phyloP scores from a whole-genome alignment of 2,797 vertebrate genomes.

The Macropus fuliginosus region DNA sequence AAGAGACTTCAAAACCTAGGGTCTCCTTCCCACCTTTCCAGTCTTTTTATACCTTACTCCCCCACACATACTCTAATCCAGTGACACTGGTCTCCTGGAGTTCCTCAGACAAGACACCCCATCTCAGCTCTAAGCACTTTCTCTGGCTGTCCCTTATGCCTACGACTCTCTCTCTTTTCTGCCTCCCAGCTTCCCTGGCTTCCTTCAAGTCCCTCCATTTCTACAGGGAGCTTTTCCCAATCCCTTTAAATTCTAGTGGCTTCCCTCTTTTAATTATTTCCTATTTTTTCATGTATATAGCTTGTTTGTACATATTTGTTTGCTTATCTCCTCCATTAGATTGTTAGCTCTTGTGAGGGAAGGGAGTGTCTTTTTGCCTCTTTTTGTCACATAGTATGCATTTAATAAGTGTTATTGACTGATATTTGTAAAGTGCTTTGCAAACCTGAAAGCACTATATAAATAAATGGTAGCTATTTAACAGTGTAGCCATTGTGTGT shows the following conservation, averaged over 20 bases:
- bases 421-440: not conserved
- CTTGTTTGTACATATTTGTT: not conserved
- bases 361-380: not conserved
- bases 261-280: not conserved
- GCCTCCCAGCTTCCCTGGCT: not conserved
- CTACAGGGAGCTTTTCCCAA: not conserved
- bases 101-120: not conserved
- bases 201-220: not conserved
- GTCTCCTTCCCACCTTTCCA: not conserved
- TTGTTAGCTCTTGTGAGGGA: not conserved
- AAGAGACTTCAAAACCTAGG: not conserved
- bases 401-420: not conserved
- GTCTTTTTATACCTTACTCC: not conserved
- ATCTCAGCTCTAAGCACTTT: not conserved
- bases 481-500: not conserved
- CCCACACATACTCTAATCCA: not conserved
- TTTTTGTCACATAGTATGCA: not conserved
- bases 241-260: not conserved
- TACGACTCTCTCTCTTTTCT: not conserved
- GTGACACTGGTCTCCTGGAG: not conserved
- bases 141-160: not conserved
- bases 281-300: not conserved
- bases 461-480: not conserved
- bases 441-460: not conserved
- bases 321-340: not conserved